Conservation (phyloP, 2,888 invertebrate genomes). For the Habrosyne pyritoides region DNA sequence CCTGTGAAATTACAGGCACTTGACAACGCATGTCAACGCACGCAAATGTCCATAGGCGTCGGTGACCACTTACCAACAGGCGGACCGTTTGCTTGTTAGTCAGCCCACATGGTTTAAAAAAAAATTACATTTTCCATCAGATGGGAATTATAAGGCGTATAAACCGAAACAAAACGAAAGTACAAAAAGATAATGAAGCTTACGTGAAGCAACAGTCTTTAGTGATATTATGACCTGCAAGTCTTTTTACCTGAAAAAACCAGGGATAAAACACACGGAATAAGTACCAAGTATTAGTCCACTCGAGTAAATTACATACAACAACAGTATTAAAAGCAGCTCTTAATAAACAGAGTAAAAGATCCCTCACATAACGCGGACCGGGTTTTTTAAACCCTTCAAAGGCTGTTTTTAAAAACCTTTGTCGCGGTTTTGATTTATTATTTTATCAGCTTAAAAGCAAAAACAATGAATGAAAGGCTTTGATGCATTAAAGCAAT, state of each 20-base stretch:
- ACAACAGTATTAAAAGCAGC: slow-evolving; percentile 8
- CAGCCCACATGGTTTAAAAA: too few relatives aligned
- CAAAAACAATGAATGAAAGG: too few relatives aligned
- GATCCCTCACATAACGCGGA: not conserved
- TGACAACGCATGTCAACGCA: too few relatives aligned
- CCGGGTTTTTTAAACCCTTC: not conserved
- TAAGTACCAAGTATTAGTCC: not conserved
- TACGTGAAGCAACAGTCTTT: not conserved
- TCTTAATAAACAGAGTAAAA: not conserved
- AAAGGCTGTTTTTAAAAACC: not conserved
- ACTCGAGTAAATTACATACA: slow-evolving; percentile 4
- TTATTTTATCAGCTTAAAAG: not conserved
- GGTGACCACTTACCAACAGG: too few relatives aligned
- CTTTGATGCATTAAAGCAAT: too few relatives aligned
- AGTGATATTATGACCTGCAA: not conserved
- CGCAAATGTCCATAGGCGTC: too few relatives aligned
- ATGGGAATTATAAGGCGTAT: not conserved
- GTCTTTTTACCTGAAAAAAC: slow-evolving; percentile 2
- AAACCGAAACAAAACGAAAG: not conserved
- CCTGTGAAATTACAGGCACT: too few relatives aligned
- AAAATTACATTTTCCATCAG: too few relatives aligned
- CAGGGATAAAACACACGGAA: too few relatives aligned
- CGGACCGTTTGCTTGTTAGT: too few relatives aligned
- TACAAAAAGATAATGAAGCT: not conserved
- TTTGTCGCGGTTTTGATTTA: not conserved